Evolutionary conservation across 2,797 vertebrate genomes (phyloP).

Genomic region (Poeciliopsis turneri): DNA sequence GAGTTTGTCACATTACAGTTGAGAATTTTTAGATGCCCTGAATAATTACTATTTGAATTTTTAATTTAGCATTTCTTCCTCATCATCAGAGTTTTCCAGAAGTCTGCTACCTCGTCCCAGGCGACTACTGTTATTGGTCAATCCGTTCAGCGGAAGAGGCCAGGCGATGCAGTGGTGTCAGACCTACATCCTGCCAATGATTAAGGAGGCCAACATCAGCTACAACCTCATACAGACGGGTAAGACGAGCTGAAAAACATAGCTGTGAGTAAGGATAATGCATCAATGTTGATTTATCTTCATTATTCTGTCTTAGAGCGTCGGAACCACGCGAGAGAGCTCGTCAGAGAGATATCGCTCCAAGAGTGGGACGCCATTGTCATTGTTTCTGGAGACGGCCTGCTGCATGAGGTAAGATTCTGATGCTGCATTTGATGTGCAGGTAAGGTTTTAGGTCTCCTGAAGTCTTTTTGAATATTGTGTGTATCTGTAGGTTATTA

Average conservation of each 20-base stretch:
- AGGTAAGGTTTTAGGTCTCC: not conserved
- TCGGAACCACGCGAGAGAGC: conserved; percentile 89
- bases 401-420: conserved; percentile 86
- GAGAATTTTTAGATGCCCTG: conserved; percentile 27
- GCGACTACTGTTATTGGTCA: conserved; percentile 90
- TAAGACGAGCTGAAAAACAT: conserved; percentile 46
- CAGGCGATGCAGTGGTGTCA: conserved; percentile 92
- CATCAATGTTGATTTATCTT: not conserved
- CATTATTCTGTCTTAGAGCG: conserved; percentile 77
- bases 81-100: conserved; percentile 82
- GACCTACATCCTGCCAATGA: conserved; percentile 90
- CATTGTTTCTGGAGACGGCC: conserved; percentile 90
- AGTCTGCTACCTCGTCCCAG: conserved; percentile 86
- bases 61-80: conserved; percentile 10
- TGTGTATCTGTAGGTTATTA: conserved; percentile 84
- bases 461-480: not conserved
- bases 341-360: conserved; percentile 86
- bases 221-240: conserved; percentile 96
- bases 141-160: conserved; percentile 90
- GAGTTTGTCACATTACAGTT: conserved; percentile 29
- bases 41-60: conserved; percentile 1
- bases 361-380: conserved; percentile 92
- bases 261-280: not conserved
- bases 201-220: conserved; percentile 91
- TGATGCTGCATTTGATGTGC: not conserved